Evolutionary conservation across 2,113 vertebrate genomes (phyloP), one percentile per base, ranked within the genome.

Genomic region (Plectropomus leopardus): DNA sequence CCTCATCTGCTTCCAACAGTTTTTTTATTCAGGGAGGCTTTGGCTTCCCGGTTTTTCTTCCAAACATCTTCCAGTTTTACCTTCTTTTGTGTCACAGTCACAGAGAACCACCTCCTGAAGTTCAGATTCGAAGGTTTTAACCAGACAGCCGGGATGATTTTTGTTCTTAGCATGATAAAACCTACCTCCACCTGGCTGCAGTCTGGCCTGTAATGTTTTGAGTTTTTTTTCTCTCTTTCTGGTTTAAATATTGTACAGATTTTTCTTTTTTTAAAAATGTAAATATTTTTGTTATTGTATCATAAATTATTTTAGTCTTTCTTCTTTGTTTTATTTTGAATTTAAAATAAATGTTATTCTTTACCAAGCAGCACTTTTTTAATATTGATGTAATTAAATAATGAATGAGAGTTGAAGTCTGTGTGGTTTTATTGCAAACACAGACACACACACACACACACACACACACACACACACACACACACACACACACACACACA

Each of bases 301-400:
- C 55, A 91, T 93, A 94, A 95, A 91, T 94, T 95, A 95, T 95
- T 94, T 91, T 92, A 76, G 69, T 69, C 7, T 79, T 80, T 83
- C 76, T 48, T 51, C 69, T 57, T 61, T 69, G 28, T 75, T 82
- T 83, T 24, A 57, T 70, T 79, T 87, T 87, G 51, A 32, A 72
- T 86, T 67, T 57, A 61, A 76, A 89, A 78, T 44, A 66, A 83
- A 88, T 78, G 72, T 77, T 88, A 51, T 89, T 91, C 70, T 90
- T 93, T 91, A 67, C 75, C 70, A 72, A 86, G 42, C 74, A 78
- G 92, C 92, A 93, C 92, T 92, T 94, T 92, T 87, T 84, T 77
- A 84, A 82, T 76, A 82, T 72, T 72, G 51, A 30, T 76, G 61
- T 83, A 93, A 92, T 92, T 91, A 93, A 88, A 93, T 55, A 89